phyloP scores from a whole-genome alignment of 2,888 invertebrate genomes.

The Drosophila meridionalis region DNA sequence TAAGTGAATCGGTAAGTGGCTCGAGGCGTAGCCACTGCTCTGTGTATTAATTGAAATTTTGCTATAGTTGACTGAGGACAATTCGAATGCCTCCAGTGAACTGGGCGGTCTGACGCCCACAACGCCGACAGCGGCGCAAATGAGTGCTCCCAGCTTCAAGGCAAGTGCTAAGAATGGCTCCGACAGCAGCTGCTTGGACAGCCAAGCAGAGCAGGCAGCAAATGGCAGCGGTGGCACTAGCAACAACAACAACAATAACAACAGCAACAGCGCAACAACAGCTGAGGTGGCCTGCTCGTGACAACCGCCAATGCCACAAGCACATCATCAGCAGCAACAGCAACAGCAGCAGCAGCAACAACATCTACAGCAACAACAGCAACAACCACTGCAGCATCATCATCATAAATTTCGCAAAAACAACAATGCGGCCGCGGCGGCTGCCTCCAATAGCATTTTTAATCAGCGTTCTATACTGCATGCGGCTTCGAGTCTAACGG shows the following conservation, averaged over 20 bases:
- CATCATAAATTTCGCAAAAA: conserved; percentile 83
- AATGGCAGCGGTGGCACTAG: conserved; percentile 47
- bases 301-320: conserved; percentile 79
- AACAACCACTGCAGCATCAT: conserved; percentile 60
- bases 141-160: conserved; percentile 72
- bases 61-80: conserved; percentile 79
- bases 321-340: conserved; percentile 38
- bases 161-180: conserved; percentile 60
- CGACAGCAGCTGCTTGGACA: conserved; percentile 53
- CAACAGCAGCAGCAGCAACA: conserved; percentile 23
- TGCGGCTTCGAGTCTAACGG: conserved; percentile 75
- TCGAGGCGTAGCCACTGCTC: not conserved
- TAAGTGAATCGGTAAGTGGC: conserved; percentile 83
- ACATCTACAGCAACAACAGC: conserved; percentile 46
- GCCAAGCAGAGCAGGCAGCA: conserved; percentile 35
- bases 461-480: conserved; percentile 80
- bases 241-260: conserved; percentile 51
- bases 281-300: conserved; percentile 85
- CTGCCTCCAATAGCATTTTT: conserved; percentile 83
- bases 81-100: conserved; percentile 84
- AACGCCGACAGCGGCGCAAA: conserved; percentile 77
- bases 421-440: conserved; percentile 83
- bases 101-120: conserved; percentile 73
- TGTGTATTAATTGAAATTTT: not conserved
- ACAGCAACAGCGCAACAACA: conserved; percentile 65